Percentiles rank a stretch among this genome's conserved stretches.
phyloP scores from a whole-genome alignment of 2,113 vertebrate genomes.

The Tringa solitaria region DNA sequence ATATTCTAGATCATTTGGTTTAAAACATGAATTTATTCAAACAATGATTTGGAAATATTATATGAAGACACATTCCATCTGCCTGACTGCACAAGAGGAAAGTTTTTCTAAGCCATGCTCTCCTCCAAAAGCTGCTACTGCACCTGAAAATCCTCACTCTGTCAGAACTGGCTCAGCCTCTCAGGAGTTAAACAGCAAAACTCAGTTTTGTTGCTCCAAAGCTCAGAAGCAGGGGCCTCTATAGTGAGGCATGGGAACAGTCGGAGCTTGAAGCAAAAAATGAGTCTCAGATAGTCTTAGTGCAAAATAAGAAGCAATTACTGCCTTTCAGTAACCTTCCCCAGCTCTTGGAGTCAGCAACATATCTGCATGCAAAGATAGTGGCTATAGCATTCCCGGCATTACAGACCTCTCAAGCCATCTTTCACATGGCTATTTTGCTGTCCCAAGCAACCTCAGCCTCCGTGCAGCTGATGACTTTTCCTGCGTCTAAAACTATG shows the following conservation, averaged over 20 bases:
- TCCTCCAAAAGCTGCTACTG: not conserved
- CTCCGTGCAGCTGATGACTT: not conserved
- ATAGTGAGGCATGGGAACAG: not conserved
- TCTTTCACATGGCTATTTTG: not conserved
- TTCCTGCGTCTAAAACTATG: not conserved
- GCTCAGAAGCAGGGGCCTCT: not conserved
- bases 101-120: not conserved
- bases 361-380: not conserved
- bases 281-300: not conserved
- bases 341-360: not conserved
- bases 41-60: not conserved
- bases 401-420: not conserved
- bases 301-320: not conserved
- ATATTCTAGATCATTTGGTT: not conserved
- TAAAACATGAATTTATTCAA: not conserved
- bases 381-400: fast-evolving
- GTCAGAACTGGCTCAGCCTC: not conserved
- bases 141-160: not conserved
- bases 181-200: not conserved
- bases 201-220: not conserved
- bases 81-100: not conserved
- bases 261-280: not conserved
- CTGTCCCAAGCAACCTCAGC: not conserved
- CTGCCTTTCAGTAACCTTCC: not conserved
- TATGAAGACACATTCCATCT: not conserved